These are phyloP conservation scores for Polietes domitor DNA, from an alignment of 2,888 invertebrate genomes.

Conservation along the genomic window DNA sequence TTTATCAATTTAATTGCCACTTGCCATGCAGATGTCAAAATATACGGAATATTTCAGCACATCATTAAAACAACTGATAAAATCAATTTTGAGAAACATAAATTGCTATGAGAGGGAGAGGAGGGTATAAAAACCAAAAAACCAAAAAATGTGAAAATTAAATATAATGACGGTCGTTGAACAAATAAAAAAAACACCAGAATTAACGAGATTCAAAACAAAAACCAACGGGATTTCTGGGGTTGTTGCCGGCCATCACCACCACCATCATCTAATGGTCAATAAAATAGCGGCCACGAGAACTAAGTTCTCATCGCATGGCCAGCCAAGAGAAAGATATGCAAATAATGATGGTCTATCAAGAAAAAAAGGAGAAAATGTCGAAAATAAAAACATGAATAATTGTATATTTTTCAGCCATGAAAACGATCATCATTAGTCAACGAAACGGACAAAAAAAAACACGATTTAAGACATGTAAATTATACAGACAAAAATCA, in stretches of 20 bases:
- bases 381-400: slow-evolving; percentile 30
- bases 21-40: slow-evolving; percentile 29
- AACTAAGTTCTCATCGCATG: neutral
- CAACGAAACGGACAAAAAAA: neutral
- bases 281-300: neutral
- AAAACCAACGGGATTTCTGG: slow-evolving; percentile 18
- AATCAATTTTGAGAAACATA: neutral
- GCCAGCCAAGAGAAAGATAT: neutral
- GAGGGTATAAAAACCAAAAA: neutral
- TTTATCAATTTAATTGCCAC: slow-evolving; percentile 24
- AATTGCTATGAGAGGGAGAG: neutral
- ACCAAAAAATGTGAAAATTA: slow-evolving; percentile 16
- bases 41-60: slow-evolving; percentile 23
- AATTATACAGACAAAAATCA: neutral
- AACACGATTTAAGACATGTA: neutral
- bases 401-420: slow-evolving; percentile 42
- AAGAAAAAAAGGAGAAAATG: neutral
- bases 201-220: slow-evolving; percentile 15
- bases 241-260: neutral
- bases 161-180: slow-evolving; percentile 2
- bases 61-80: slow-evolving; percentile 28
- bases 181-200: neutral
- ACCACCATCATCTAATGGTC: neutral
- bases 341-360: slow-evolving; percentile 2
- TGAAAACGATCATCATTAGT: slow-evolving; percentile 37